Base-by-base conservation (phyloP, 2,888 invertebrate genomes). In the Minunthozetes semirufus region DNA sequence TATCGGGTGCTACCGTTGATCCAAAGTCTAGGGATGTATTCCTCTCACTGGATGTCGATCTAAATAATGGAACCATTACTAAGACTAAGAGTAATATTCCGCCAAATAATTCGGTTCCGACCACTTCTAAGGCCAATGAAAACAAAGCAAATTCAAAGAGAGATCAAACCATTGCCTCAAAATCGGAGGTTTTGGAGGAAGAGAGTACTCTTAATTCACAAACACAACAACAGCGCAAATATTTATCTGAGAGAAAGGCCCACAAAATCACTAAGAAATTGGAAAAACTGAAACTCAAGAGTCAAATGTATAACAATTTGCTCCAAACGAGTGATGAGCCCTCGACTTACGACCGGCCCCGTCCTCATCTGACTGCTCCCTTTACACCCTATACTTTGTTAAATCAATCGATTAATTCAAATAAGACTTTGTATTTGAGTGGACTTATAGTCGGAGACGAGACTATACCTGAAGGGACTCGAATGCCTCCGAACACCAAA, bases 381-480 rank as follows among this genome's bases (percentile, higher is more conserved):
- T 22, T 29, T 29, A 15, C 6, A 29, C 61, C 17, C 5, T 29
- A 22, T n/a, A n/a, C n/a, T 50, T 56, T 56, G 3, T 11, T 3
- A 4, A 29, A 29, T 27, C 29, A 13, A 13, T 1, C 59, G 25
- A 59, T 59, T 1, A 59, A 25, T 59, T 59, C 29, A 15, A 29
- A 15, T 59, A 25, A 59, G 13, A 27, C 29, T 15, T 27, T 59
- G 27, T 72, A 33, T 72, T 59, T 72, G 29, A 59, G 72, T 56
- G 72, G 72, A 38, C 27, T 59, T 8, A 15, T 72, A 11, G 59
- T 72, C 11, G 70, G 76, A 46, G 82, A 83, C 78, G 80, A 81
- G 59, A 82, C 81, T 22, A 79, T 82, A 33, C 82, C 82, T 22
- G 82, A 83, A 77, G 81, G 80, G 6, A 81, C 81, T 0, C 75